A percentile compares a stretch with the other conserved stretches of the same genome.
Conservation (phyloP, 2,888 invertebrate species). For the Napeogenes sylphis region DNA sequence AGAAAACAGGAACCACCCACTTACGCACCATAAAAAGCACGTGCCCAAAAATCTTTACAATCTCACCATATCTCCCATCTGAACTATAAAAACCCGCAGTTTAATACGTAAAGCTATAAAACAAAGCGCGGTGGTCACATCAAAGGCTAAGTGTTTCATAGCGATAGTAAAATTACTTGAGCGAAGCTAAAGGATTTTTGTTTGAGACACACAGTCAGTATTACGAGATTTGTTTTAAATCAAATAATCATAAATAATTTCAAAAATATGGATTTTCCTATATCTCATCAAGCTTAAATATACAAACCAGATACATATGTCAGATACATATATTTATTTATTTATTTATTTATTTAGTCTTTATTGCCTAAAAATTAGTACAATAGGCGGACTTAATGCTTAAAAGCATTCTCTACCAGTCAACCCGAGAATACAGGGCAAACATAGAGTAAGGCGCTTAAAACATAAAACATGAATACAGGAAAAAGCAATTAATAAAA, state of each 20-base stretch:
- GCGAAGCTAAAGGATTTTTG: conserved; percentile 17
- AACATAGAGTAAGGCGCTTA: too few relatives aligned
- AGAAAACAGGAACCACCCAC: conserved; percentile 30
- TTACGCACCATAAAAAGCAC: conserved; percentile 35
- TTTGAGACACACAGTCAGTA: conserved; percentile 21
- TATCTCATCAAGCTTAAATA: too few relatives aligned
- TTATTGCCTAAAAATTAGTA: too few relatives aligned
- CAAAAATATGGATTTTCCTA: too few relatives aligned
- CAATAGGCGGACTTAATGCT: too few relatives aligned
- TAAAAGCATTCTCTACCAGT: too few relatives aligned
- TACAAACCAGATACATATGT: too few relatives aligned
- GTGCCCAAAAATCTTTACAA: conserved; percentile 41
- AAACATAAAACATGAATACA: too few relatives aligned
- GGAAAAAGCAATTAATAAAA: too few relatives aligned
- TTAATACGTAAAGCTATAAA: conserved; percentile 50
- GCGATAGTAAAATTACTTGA: conserved; percentile 45
- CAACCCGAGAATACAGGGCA: too few relatives aligned
- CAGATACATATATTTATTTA: too few relatives aligned
- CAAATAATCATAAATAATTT: background rate
- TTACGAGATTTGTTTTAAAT: background rate
- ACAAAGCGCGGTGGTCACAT: conserved; percentile 43
- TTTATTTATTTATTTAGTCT: too few relatives aligned
- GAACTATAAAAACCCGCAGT: conserved; percentile 49
- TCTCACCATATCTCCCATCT: conserved; percentile 44
- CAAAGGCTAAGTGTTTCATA: conserved; percentile 50